These are phyloP conservation scores for Chamaetylas fuelleborni DNA, from an alignment of 2,113 vertebrate species.

Conservation along the genomic window DNA sequence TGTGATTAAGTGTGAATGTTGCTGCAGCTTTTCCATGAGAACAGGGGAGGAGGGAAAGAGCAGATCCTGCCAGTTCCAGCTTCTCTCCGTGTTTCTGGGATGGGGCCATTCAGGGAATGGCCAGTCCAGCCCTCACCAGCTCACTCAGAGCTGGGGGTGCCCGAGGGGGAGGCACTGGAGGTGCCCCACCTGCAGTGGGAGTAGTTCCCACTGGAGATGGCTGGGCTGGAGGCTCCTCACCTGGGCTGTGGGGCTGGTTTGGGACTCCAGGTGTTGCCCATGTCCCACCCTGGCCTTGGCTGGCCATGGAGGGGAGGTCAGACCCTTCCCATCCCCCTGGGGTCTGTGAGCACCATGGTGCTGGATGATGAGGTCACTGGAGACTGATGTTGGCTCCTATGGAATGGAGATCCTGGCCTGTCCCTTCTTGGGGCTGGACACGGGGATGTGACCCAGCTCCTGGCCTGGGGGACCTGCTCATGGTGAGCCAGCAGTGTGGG, in stretches of 20 bases:
- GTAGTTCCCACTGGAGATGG: neutral
- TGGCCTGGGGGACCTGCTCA: neutral
- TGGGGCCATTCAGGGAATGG: neutral
- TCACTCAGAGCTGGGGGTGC: neutral
- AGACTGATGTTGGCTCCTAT: neutral
- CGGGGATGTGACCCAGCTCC: neutral
- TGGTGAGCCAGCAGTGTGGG: neutral
- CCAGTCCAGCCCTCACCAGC: rapidly evolving
- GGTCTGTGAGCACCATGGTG: rapidly evolving
- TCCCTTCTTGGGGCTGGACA: neutral
- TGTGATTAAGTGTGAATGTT: neutral
- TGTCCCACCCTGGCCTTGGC: neutral
- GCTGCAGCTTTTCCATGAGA: slow-evolving; percentile 12
- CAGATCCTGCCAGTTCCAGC: neutral
- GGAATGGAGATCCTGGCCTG: neutral
- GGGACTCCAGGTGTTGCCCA: too few species aligned
- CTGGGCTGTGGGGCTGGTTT: too few species aligned
- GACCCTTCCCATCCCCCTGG: neutral
- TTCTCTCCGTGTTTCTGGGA: neutral
- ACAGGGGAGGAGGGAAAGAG: neutral
- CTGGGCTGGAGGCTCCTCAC: rapidly evolving
- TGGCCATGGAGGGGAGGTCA: neutral
- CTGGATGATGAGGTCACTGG: neutral
- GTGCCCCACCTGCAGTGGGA: neutral
- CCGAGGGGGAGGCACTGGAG: neutral